Percentiles rank a stretch among this genome's conserved stretches.
phyloP scores from a whole-genome alignment of 2,797 vertebrate species.

The Petrocephalus schoutedeni region DNA sequence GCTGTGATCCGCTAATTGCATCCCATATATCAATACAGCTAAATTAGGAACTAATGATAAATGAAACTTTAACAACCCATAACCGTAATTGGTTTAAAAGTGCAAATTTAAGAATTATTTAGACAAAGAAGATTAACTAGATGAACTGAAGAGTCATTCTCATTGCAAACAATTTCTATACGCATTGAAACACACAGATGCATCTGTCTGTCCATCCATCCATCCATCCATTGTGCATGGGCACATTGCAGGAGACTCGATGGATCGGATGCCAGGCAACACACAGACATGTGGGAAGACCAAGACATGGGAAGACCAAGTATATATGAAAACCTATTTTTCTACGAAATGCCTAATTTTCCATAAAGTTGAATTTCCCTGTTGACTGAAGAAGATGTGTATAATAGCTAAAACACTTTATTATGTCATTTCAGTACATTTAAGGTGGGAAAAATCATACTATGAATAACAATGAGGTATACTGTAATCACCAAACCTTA shows the following conservation, averaged over 20 bases:
- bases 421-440: neutral
- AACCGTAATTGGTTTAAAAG: slow-evolving; percentile 19
- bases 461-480: neutral
- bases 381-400: too few relatives aligned
- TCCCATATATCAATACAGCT: slow-evolving; percentile 30
- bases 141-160: slow-evolving; percentile 2
- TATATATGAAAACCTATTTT: too few relatives aligned
- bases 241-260: too few relatives aligned
- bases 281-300: neutral
- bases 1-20: neutral
- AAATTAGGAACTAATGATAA: slow-evolving; percentile 51
- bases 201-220: neutral
- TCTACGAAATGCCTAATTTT: neutral
- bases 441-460: neutral
- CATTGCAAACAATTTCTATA: neutral
- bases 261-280: neutral
- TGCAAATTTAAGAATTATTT: slow-evolving; percentile 8
- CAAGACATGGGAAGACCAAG: too few relatives aligned
- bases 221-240: neutral
- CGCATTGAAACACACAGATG: neutral
- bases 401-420: too few relatives aligned
- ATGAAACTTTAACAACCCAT: slow-evolving; percentile 32
- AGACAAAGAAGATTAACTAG: neutral
- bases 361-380: too few relatives aligned
- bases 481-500: neutral